Evolutionary conservation across 2,113 vertebrate genomes (phyloP), one percentile per base, ranked within the genome.

Genomic region (Laterallus jamaicensis): DNA sequence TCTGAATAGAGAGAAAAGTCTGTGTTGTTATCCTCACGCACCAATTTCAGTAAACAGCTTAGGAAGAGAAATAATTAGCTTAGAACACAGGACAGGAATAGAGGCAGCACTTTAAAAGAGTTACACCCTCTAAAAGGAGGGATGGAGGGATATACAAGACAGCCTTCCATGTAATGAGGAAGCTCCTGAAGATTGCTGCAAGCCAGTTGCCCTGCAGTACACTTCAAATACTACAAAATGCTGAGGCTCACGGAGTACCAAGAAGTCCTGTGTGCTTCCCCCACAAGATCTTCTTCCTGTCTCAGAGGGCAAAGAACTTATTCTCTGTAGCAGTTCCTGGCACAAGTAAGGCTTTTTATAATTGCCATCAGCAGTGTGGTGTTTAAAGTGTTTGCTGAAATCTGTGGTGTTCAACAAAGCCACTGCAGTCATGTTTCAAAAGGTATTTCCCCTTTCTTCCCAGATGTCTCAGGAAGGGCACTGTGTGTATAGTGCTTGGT

Each of bases 241-340:
- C 15, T 2, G 37, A 60, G 44, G 79, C 42, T 58, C 10, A 0
- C 0, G 0, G 26, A 32, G 31, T 49, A 25, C 40, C 0, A 0
- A 39, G 19, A 89, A 70, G 18, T 52, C 39, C 4, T 0, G 0
- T 59, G 12, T n/a, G 19, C 31, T 81, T 74, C 37, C 44, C 31
- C 9, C 0, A 0, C 40, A n/a, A 62, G 35, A 40, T 50, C 55
- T 24, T 60, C 47, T 54, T 69, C 37, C 64, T 49, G 0, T 82
- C 24, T 32, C 7, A 3, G 16, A 25, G 21, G 17, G 6, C 50
- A 68, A n/a, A 77, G 76, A 74, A 55, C 15, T 83, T 44, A 10
- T 17, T 28, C 14, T 76, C 21, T 70, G 15, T 63, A 50, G 35
- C 52, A 54, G n/a, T 69, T 59, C 60, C 35, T 88, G 79, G 16